Conservation (phyloP, 2,888 invertebrate species). For the Caenorhabditis macrosperma region DNA sequence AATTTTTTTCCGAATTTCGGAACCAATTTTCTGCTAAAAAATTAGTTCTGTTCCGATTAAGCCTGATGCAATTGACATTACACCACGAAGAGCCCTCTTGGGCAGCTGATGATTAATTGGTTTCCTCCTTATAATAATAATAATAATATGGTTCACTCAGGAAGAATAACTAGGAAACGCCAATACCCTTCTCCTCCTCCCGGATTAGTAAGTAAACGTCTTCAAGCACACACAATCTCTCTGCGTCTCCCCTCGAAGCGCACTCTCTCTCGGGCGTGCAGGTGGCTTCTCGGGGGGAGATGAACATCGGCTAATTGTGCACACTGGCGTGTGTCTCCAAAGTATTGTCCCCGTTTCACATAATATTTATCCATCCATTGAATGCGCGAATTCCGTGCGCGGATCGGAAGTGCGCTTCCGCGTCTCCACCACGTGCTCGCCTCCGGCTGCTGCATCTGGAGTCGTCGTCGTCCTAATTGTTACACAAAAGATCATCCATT, state of each 20-base stretch:
- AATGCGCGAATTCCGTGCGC: constrained; percentile 34
- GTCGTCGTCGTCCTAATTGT: constrained; percentile 25
- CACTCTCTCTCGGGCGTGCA: constrained; percentile 11
- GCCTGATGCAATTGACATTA: no score
- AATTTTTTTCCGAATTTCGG: no score
- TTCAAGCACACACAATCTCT: constrained; percentile 28
- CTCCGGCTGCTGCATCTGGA: constrained; percentile 32
- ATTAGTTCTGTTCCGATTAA: no score
- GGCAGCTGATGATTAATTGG: no score
- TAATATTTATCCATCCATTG: constrained; percentile 43
- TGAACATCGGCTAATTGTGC: constrained; percentile 44
- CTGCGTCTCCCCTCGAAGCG: background rate
- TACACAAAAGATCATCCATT: constrained; percentile 54
- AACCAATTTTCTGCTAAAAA: no score
- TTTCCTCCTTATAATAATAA: constrained; percentile 16
- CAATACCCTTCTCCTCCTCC: no score
- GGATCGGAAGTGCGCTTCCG: background rate
- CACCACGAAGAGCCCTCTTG: no score
- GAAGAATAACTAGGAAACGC: constrained; percentile 45
- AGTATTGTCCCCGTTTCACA: constrained; percentile 30
- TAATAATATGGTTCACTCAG: constrained; percentile 11
- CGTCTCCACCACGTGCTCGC: background rate
- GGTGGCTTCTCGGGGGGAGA: constrained; percentile 52
- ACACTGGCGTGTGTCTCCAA: constrained; percentile 42
- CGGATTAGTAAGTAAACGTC: constrained; percentile 41